Base-by-base conservation (phyloP, 2,797 vertebrate genomes). In the Sebastes minor region DNA sequence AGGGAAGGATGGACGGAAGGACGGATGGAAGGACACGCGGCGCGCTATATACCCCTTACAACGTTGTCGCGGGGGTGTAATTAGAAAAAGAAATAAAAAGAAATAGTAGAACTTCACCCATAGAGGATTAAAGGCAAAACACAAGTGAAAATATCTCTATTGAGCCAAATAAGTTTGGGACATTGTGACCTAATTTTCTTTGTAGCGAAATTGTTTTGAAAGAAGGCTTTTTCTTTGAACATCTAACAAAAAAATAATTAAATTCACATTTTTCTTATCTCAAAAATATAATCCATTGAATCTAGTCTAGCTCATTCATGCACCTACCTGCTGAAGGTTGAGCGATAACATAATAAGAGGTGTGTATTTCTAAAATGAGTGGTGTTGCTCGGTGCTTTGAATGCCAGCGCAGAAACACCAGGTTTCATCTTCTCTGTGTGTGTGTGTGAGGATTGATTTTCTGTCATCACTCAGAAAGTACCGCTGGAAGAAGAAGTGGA, bases 361-460 rank as follows among this genome's bases (percentile, higher is more conserved):
- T 33, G 59, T 62, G 42, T 12, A 8, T 33, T 13, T 61, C 56
- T 61, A 23, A 60, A 60, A 28, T n/a, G 35, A 61, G 27, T 13
- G 32, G n/a, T 38, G 35, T 5, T 13, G 8, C 25, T 35, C 35
- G n/a, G 13, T 33, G 28, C 33, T 71, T 20, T 56, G n/a, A 2
- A 70, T 25, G 2, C 30, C 69, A 71, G 35, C 4, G 30, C 30
- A 56, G 56, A 56, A 57, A 65, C 25, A 57, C 14, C 42, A 74
- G 30, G 14, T 71, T 74, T 79, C 23, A 65, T 32, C 16, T 8
- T 63, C 30, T 13, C 1, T 18, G 53, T 27, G 38, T 30, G 28
- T 16, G 52, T 18, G 53, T 27, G 38, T 25, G 28, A 27, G 63
- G 6, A 84, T 80, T 16, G 87, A 89, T 80, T 89, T 82, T 71